Evolutionary conservation across 1,140 invertebrate species (phyloP).

Genomic region (Spodoptera litura): DNA sequence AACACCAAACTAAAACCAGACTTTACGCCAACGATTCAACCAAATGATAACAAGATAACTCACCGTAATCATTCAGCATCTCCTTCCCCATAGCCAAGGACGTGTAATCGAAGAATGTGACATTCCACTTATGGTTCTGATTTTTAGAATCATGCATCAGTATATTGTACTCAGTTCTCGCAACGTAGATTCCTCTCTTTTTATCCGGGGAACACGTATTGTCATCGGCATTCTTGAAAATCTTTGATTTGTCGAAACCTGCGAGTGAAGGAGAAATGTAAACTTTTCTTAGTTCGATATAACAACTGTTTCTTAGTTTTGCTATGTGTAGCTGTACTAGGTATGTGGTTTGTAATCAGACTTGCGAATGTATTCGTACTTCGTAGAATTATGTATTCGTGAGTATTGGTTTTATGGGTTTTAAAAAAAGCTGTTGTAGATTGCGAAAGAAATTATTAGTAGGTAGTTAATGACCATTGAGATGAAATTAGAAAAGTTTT

Average conservation of each 20-base stretch:
- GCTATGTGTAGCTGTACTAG: too few relatives aligned
- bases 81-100: constrained; percentile 91
- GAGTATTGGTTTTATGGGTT: too few relatives aligned
- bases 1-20: too few relatives aligned
- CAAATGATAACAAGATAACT: constrained; percentile 61
- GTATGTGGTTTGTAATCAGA: neutral
- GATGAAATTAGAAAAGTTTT: too few relatives aligned
- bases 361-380: too few relatives aligned
- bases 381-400: too few relatives aligned
- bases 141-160: constrained; percentile 96
- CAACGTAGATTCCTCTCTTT: constrained; percentile 90
- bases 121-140: constrained; percentile 94
- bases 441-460: too few relatives aligned
- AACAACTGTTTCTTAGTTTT: neutral
- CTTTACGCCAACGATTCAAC: neutral
- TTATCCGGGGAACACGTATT: constrained; percentile 89
- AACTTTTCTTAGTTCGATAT: neutral
- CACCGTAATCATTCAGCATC: constrained; percentile 93
- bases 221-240: constrained; percentile 82
- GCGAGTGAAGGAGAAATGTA: constrained; percentile 10
- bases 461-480: too few relatives aligned
- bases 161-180: constrained; percentile 97
- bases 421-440: too few relatives aligned
- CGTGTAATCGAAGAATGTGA: constrained; percentile 96
- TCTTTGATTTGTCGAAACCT: constrained; percentile 82